Conservation (phyloP, 2,888 invertebrate species). For the Bibio marci region DNA sequence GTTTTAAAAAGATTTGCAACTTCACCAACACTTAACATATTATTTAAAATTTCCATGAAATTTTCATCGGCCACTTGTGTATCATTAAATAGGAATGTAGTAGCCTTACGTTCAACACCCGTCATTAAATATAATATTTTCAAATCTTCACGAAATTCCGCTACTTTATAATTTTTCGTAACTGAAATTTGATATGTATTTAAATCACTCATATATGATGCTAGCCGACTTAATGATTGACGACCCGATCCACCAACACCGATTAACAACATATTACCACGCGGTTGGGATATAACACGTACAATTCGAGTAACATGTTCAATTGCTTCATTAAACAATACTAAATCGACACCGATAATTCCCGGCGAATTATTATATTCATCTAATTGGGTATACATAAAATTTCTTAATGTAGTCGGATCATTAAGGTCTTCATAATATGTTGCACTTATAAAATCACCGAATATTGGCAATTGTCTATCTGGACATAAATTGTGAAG, state of each 20-base stretch:
- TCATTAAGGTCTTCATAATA: constrained; percentile 68
- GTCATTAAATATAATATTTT: constrained; percentile 53
- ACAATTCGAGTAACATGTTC: constrained; percentile 71
- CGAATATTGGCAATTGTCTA: constrained; percentile 51
- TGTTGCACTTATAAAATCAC: constrained; percentile 62
- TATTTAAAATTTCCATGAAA: constrained; percentile 79
- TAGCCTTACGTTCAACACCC: constrained; percentile 58
- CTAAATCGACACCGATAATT: constrained; percentile 60
- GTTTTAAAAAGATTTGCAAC: constrained; percentile 72
- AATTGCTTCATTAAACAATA: constrained; percentile 73
- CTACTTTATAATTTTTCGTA: constrained; percentile 55
- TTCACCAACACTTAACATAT: constrained; percentile 74
- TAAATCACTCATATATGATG: constrained; percentile 65
- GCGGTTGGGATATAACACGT: constrained; percentile 65
- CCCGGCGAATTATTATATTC: constrained; percentile 59
- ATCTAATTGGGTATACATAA: constrained; percentile 30
- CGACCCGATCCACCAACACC: constrained; percentile 79
- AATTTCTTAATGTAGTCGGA: constrained; percentile 36
- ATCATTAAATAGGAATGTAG: constrained; percentile 71
- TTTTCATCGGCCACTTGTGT: constrained; percentile 69
- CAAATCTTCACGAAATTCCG: constrained; percentile 68
- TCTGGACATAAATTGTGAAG: constrained; percentile 61
- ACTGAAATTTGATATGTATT: constrained; percentile 62
- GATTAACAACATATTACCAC: constrained; percentile 69
- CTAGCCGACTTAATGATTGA: constrained; percentile 59